Evolutionary conservation across 1,140 invertebrate species (phyloP), one percentile per base, ranked within the genome.

Genomic region (Sminthurides bifidus): DNA sequence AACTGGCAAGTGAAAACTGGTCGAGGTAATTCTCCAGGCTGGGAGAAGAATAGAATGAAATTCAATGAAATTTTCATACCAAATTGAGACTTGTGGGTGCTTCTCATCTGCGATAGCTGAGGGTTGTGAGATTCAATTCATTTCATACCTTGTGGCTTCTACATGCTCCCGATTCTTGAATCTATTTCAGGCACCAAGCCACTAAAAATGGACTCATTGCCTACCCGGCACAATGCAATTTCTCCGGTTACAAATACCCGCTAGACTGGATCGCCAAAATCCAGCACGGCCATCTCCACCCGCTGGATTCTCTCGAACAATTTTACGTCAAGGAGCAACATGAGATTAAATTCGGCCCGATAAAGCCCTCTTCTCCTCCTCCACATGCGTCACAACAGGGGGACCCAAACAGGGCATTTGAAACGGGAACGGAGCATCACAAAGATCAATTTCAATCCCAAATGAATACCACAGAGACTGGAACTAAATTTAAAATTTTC

Each of bases 201-300:
- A 5, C 2, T 15, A 38, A 56, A 6, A 81, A 81, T 66, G 82
- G 81, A 14, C 73, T 96, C 19, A 81, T 96, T 66, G 87, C 79
- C 1, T 92, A 85, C 69, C 85, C 92, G 1, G 92, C 87, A 0
- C 87, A 95, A 69, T 92, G 87, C 65, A 98, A 97, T 72, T 97
- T 94, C 68, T 91, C 84, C 67, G 93, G 93, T 10, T 76, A 77
- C 37, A 95, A 94, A 71, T 89, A 90, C 71, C 85, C 88, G 0
- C 67, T 94, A 14, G 60, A 75, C 1, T 84, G 85, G 77, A 81
- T 92, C 38, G 56, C 77, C 30, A 68, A 74, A 23, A 73, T 84
- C 4, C 81, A 85, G 66, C 68, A 76, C 58, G 78, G 80, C 14
- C 75, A 68, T 41, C 72, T 88, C 2, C 46, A 58, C n/a, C n/a